These are phyloP conservation scores for Arnoldichthys spilopterus DNA, from an alignment of 2,797 vertebrate species.

Conservation along the genomic window DNA sequence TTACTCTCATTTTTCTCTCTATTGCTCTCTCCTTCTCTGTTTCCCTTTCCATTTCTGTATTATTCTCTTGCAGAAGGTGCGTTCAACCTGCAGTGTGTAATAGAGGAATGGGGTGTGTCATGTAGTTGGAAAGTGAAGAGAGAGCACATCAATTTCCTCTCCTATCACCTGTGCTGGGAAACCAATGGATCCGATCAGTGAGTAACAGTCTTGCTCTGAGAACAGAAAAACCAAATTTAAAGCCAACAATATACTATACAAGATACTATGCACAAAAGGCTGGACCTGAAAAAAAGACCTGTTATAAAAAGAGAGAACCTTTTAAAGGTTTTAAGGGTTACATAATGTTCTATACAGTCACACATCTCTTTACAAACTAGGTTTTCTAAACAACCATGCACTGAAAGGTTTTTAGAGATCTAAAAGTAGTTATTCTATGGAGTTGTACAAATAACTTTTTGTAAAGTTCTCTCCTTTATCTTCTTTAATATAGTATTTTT, in stretches of 20 bases:
- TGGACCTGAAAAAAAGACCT: too few species aligned
- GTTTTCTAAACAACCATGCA: too few species aligned
- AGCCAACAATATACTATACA: background rate
- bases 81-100: conserved; percentile 70
- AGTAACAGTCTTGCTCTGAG: conserved; percentile 47
- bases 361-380: too few species aligned
- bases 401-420: background rate
- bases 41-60: background rate
- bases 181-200: conserved; percentile 49
- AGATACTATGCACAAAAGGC: too few species aligned
- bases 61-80: conserved; percentile 7
- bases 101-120: conserved; percentile 62
- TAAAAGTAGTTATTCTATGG: too few species aligned
- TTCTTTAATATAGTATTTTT: too few species aligned
- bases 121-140: conserved; percentile 78
- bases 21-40: background rate
- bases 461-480: too few species aligned
- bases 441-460: too few species aligned
- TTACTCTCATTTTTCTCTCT: background rate
- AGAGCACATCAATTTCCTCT: conserved; percentile 63
- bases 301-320: too few species aligned
- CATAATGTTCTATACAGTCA: too few species aligned
- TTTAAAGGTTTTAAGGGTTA: too few species aligned
- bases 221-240: background rate
- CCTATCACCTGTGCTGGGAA: conserved; percentile 70